phyloP scores from a whole-genome alignment of 2,797 vertebrate species.

The Parotocinclus haroldoi region DNA sequence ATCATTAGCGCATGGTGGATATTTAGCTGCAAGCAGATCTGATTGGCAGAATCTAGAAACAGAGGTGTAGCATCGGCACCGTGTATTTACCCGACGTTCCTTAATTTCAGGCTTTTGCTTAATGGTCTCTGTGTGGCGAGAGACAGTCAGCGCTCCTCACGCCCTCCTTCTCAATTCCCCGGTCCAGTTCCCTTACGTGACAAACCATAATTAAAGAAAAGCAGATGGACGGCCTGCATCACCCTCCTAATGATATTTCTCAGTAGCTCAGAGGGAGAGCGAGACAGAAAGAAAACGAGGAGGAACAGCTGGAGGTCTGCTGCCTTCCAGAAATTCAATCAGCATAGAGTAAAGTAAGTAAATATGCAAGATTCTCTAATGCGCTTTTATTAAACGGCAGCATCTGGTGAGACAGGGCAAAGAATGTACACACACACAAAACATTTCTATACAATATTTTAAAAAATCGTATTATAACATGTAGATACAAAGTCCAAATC shows the following conservation, averaged over 20 bases:
- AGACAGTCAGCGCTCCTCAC: constrained; percentile 18
- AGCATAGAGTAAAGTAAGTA: constrained; percentile 14
- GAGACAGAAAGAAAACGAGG: constrained; percentile 10
- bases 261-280: constrained; percentile 24
- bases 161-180: constrained; percentile 9
- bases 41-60: neutral
- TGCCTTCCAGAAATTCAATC: constrained; percentile 15
- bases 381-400: neutral
- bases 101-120: too few species aligned
- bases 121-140: neutral
- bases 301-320: constrained; percentile 32
- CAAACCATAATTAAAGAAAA: constrained; percentile 49
- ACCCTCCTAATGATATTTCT: constrained; percentile 46
- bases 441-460: too few species aligned
- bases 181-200: constrained; percentile 25
- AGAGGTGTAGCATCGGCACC: neutral
- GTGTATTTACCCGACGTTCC: neutral
- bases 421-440: neutral
- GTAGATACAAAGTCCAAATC: too few species aligned
- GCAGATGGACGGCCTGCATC: constrained; percentile 48
- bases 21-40: neutral
- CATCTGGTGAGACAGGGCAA: constrained; percentile 6
- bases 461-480: too few species aligned
- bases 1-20: too few species aligned
- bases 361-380: neutral